Percentiles rank a stretch among this genome's conserved stretches.
Conservation (phyloP, 2,113 vertebrate species). For the Catagonus wagneri region DNA sequence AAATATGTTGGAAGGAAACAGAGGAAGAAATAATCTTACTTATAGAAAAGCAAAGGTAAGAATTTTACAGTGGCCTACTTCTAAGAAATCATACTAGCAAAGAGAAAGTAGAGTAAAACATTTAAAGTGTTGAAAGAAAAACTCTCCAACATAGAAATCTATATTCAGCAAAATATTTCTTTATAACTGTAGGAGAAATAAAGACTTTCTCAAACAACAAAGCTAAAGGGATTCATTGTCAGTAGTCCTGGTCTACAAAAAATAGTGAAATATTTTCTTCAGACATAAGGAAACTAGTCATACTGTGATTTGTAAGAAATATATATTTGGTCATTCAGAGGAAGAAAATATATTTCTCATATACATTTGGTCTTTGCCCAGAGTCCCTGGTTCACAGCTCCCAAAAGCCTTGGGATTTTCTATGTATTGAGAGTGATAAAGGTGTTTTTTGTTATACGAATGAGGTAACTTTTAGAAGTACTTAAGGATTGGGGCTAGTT, state of each 20-base stretch:
- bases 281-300: not conserved
- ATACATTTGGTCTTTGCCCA: no score
- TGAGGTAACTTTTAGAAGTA: no score
- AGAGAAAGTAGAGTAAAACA: not conserved
- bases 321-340: no score
- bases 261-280: not conserved
- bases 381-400: no score
- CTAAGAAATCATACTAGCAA: not conserved
- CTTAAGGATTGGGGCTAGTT: no score
- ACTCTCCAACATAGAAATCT: not conserved
- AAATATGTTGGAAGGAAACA: not conserved
- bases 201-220: not conserved
- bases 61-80: not conserved
- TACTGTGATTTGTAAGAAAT: no score
- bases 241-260: not conserved
- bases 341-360: no score
- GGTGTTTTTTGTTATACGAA: no score
- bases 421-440: no score
- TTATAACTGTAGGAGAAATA: not conserved
- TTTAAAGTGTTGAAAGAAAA: not conserved
- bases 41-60: not conserved
- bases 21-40: not conserved
- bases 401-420: no score
- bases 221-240: not conserved
- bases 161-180: not conserved